phyloP scores from a whole-genome alignment of 2,888 invertebrate species.

The Agelastica alni region DNA sequence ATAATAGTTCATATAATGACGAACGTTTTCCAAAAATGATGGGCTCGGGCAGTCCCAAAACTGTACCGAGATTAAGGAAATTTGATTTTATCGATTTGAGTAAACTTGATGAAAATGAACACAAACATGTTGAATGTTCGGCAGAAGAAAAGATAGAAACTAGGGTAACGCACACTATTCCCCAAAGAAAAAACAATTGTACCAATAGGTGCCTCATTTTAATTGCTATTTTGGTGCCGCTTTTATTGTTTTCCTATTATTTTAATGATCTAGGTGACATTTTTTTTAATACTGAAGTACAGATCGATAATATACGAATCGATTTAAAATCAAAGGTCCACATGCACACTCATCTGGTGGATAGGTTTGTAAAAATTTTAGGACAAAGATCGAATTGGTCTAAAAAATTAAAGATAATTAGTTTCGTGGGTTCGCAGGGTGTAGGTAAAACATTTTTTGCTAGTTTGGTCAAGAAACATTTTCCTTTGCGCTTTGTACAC shows the following conservation, averaged over 20 bases:
- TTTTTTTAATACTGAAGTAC: slow-evolving; percentile 28
- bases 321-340: slow-evolving; percentile 36
- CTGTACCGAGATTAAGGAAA: slow-evolving; percentile 1
- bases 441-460: slow-evolving; percentile 48
- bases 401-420: slow-evolving; percentile 36
- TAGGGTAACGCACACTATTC: slow-evolving; percentile 13
- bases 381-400: slow-evolving; percentile 30
- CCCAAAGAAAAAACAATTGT: no score
- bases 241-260: no score
- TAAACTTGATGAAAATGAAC: not conserved
- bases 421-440: slow-evolving; percentile 46
- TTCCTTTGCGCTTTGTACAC: slow-evolving; percentile 34
- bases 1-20: slow-evolving; percentile 14
- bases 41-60: not conserved
- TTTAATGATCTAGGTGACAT: slow-evolving; percentile 1
- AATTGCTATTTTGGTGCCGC: no score
- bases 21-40: slow-evolving; percentile 17
- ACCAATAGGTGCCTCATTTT: no score
- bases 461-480: slow-evolving; percentile 44
- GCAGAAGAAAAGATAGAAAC: not conserved
- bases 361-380: slow-evolving; percentile 35
- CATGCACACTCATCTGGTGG: slow-evolving; percentile 37
- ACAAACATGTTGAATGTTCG: not conserved
- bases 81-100: not conserved
- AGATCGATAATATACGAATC: slow-evolving; percentile 31